Base-by-base conservation (phyloP, 1,140 invertebrate species). In the Streblospio benedicti region DNA sequence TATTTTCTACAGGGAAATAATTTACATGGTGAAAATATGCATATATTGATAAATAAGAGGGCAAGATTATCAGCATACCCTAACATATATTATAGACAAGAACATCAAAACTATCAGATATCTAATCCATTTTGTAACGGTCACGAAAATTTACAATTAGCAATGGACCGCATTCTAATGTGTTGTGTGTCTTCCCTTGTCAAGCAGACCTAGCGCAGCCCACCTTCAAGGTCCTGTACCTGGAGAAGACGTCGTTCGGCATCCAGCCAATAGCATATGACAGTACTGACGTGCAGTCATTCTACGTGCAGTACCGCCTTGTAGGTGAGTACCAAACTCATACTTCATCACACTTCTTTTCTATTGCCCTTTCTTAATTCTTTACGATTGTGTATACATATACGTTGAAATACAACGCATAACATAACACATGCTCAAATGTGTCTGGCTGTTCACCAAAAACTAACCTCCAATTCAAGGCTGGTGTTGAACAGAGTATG, bases 231-330 rank as follows among this genome's bases (percentile, higher is more conserved):
- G 53, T 61, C 23, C 20, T 31, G 14, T 61, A 55, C 30, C 25
- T 27, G 2, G 38, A 44, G 30, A 20, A 28, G 23, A 57, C 30
- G 6, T 28, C 53, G 14, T 30, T 61, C 23, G 23, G 30, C n/a
- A 56, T 61, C 32, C 41, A 30, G 6, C 31, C 56, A 51, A 30
- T 43, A 16, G 27, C 41, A 25, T 30, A 35, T 25, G 38, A 47
- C 31, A 23, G 20, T 23, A 28, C n/a, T 16, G 18, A 20, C 20
- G 44, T 44, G 16, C 30, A 55, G 30, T 33, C 27, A n/a, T 61
- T 47, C 38, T 35, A 51, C 28, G 59, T 61, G 23, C 32, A 61
- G 20, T 61, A 61, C 41, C n/a, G 59, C 23, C 43, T 23, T 23
- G 27, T 43, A 31, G 51, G 59, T 59, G 27, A 35, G 55, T 45